These are phyloP conservation scores for Conchocele bisecta DNA, from an alignment of 2,888 invertebrate species.

Conservation along the genomic window DNA sequence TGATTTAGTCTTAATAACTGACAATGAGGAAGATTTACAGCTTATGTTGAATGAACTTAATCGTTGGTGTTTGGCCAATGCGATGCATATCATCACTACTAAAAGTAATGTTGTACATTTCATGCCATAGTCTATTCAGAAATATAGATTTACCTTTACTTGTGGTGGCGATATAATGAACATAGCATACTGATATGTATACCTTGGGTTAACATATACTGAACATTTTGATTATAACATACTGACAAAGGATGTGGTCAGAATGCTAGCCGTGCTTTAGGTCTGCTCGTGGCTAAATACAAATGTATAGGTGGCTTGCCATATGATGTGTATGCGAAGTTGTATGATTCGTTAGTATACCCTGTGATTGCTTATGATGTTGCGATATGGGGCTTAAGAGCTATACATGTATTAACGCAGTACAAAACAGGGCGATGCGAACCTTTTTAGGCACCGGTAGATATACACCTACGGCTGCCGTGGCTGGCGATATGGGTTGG, in stretches of 20 bases:
- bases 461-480: slow-evolving; percentile 28
- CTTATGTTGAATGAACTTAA: background rate
- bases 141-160: background rate
- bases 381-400: slow-evolving; percentile 21
- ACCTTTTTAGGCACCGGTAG: slow-evolving; percentile 25
- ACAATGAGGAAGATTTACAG: slow-evolving; percentile 7
- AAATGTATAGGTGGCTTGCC: slow-evolving; percentile 22
- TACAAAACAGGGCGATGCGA: slow-evolving; percentile 20
- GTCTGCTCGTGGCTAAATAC: slow-evolving; percentile 26
- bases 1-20: slow-evolving; percentile 2
- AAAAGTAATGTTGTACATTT: slow-evolving; percentile 24
- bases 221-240: slow-evolving; percentile 5
- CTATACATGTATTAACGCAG: background rate
- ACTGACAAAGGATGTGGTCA: slow-evolving; percentile 17
- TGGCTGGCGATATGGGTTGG: slow-evolving; percentile 32
- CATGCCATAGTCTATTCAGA: slow-evolving; percentile 1
- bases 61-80: background rate
- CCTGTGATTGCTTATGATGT: slow-evolving; percentile 25
- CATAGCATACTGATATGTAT: background rate
- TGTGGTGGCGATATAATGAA: slow-evolving; percentile 10
- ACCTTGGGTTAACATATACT: slow-evolving; percentile 15
- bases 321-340: slow-evolving; percentile 32
- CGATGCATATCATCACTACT: slow-evolving; percentile 2
- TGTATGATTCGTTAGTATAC: slow-evolving; percentile 18
- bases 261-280: slow-evolving; percentile 25